Percentiles rank a stretch among this genome's conserved stretches.
Conservation (phyloP, 2,888 invertebrate species). For the Tenthredo notha region DNA sequence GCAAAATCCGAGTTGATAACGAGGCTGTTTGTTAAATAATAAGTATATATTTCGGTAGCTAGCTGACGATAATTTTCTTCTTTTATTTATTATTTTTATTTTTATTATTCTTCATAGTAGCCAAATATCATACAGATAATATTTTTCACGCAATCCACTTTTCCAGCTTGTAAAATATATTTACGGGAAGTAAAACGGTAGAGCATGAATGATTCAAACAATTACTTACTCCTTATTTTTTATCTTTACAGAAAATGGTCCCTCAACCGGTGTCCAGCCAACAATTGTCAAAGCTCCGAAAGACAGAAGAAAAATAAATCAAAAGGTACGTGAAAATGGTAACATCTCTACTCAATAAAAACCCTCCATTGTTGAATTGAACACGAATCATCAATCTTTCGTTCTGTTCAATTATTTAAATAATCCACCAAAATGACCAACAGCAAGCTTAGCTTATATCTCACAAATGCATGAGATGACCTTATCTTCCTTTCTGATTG, state of each 20-base stretch:
- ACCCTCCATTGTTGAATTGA: not conserved
- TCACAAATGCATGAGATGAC: not conserved
- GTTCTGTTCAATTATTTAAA: not conserved
- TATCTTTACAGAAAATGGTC: slow-evolving; percentile 72
- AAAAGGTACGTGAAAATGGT: slow-evolving; percentile 75
- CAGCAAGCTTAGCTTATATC: not conserved
- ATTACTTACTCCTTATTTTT: not conserved
- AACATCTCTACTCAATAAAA: not conserved
- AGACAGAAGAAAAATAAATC: slow-evolving; percentile 80
- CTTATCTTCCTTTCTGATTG: not conserved
- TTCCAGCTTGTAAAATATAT: not conserved
- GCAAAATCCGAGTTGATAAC: slow-evolving; percentile 42
- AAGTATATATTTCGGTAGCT: slow-evolving; percentile 18
- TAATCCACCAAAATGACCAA: not conserved
- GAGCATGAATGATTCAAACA: not conserved
- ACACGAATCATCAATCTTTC: not conserved
- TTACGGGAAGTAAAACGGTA: not conserved
- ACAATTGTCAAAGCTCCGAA: slow-evolving; percentile 78
- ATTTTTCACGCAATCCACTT: not conserved
- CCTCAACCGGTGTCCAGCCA: slow-evolving; percentile 71
- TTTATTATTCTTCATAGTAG: not conserved
- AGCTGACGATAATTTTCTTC: not conserved
- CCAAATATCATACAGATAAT: not conserved
- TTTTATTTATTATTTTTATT: not conserved
- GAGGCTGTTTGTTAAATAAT: not conserved